Conservation (phyloP, 2,797 vertebrate genomes). For the Acestrorhynchus altus region DNA sequence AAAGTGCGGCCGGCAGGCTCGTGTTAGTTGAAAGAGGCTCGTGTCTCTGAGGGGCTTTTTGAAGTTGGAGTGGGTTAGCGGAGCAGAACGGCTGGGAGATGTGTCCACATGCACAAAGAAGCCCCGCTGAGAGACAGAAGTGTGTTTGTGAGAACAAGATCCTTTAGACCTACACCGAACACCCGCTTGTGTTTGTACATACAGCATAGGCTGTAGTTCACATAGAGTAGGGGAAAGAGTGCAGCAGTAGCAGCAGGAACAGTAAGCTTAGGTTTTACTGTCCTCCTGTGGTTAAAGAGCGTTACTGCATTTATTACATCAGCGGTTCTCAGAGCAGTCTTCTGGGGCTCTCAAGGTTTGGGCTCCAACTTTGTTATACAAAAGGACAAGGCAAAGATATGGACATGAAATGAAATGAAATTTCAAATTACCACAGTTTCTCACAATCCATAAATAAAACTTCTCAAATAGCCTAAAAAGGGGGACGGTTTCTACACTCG, state of each 20-base stretch:
- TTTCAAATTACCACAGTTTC: no score
- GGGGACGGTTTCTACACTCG: no score
- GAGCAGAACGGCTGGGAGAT: slow-evolving; percentile 51
- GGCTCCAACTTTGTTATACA: no score
- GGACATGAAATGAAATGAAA: no score
- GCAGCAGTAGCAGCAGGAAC: background rate
- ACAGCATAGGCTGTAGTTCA: background rate
- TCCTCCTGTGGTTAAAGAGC: slow-evolving; percentile 66
- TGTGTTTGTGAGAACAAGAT: slow-evolving; percentile 5
- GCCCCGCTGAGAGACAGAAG: slow-evolving; percentile 32
- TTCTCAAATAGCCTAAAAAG: no score
- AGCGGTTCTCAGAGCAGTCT: no score
- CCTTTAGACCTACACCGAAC: slow-evolving; percentile 28
- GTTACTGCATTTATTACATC: background rate
- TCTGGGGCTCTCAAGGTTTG: no score
- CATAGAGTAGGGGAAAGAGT: background rate
- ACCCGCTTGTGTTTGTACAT: slow-evolving; percentile 11
- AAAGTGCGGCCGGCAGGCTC: slow-evolving; percentile 26
- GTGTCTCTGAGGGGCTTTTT: slow-evolving; percentile 48
- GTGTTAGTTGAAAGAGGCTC: slow-evolving; percentile 48
- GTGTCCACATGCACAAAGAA: slow-evolving; percentile 42
- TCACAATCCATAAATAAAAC: no score
- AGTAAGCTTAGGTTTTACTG: slow-evolving; percentile 57
- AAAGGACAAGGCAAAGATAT: no score
- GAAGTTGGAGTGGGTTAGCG: slow-evolving; percentile 49